These are phyloP conservation scores for Blastomussa wellsi DNA, from an alignment of 92 coral and sea anemone genomes.

Conservation along the genomic window DNA sequence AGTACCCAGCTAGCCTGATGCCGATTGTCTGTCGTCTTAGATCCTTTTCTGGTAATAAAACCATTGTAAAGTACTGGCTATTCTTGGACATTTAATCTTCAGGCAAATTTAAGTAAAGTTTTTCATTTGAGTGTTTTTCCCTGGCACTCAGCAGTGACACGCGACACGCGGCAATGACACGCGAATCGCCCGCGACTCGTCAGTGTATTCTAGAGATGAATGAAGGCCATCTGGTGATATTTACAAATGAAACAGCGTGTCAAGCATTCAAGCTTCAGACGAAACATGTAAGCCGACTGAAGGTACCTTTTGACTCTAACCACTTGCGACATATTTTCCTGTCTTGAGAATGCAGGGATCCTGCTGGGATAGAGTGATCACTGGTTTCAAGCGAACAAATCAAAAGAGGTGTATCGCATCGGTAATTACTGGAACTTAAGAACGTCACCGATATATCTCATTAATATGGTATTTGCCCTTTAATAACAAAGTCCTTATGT, in stretches of 20 bases:
- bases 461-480: conserved; percentile 15
- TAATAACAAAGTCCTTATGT: conserved; percentile 2
- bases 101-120: neutral
- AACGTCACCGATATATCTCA: conserved; percentile 21
- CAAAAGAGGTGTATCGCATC: conserved; percentile 12
- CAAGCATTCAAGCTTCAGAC: neutral
- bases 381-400: conserved; percentile 2
- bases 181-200: neutral
- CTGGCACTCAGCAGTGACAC: too few relatives aligned
- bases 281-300: neutral
- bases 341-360: conserved; percentile 1
- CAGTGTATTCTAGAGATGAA: neutral
- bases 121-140: neutral
- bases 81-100: neutral
- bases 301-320: neutral
- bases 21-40: neutral
- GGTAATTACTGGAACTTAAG: neutral
- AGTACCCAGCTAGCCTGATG: too few relatives aligned
- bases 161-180: neutral
- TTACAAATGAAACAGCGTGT: neutral
- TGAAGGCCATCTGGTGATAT: neutral
- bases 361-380: neutral
- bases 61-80: neutral
- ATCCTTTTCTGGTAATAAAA: neutral
- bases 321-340: neutral